Percentiles rank a stretch among this genome's conserved stretches.
phyloP scores from a whole-genome alignment of 2,797 vertebrate species.

The Linurgus olivaceus region DNA sequence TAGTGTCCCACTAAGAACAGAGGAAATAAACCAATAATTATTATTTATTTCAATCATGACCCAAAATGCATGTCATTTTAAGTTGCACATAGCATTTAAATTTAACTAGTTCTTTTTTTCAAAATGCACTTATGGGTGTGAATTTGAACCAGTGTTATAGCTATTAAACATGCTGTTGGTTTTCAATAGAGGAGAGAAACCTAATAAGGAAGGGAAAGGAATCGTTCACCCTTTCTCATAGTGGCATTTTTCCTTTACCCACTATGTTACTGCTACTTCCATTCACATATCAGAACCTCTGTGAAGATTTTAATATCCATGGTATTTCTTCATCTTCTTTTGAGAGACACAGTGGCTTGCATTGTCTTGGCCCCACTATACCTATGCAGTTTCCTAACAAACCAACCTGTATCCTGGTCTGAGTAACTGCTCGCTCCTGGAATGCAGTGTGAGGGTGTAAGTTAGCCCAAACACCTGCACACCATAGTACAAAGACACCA shows the following conservation, averaged over 20 bases:
- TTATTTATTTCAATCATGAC: background rate
- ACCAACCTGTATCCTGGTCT: rapidly evolving
- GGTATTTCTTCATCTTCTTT: background rate
- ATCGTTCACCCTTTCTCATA: background rate
- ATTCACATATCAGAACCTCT: background rate
- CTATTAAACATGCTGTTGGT: background rate
- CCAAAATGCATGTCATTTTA: background rate
- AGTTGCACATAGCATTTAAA: background rate
- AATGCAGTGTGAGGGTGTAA: background rate
- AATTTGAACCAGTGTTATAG: background rate
- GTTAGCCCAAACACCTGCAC: background rate
- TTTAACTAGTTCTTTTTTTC: background rate
- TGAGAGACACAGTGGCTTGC: background rate
- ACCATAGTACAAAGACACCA: rapidly evolving
- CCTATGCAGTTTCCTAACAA: background rate
- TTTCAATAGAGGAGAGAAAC: background rate
- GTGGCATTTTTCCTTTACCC: background rate
- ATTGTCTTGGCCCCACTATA: background rate
- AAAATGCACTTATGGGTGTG: background rate
- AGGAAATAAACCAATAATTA: background rate
- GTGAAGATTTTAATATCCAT: background rate
- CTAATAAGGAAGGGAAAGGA: background rate
- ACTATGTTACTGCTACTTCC: background rate
- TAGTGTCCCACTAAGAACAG: background rate
- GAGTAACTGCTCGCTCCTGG: background rate